phyloP scores from a whole-genome alignment of 2,888 invertebrate genomes.

The Cybosia mesomella region DNA sequence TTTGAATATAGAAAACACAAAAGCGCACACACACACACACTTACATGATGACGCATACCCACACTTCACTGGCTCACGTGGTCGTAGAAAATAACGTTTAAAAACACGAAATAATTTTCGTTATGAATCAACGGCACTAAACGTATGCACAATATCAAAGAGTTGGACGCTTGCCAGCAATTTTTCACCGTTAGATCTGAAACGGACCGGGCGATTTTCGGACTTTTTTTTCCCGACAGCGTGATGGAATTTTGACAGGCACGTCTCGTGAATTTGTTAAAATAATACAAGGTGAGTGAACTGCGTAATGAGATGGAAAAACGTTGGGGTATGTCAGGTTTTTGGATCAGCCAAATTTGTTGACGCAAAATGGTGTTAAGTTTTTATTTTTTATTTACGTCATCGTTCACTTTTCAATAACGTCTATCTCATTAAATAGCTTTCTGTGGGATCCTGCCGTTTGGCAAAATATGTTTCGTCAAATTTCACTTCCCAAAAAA shows the following conservation, averaged over 20 bases:
- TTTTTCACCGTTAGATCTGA: slow-evolving; percentile 49
- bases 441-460: no score
- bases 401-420: slow-evolving; percentile 8
- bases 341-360: slow-evolving; percentile 25
- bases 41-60: slow-evolving; percentile 2
- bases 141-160: slow-evolving; percentile 55
- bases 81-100: slow-evolving; percentile 32
- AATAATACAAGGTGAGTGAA: slow-evolving; percentile 39
- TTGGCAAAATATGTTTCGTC: no score
- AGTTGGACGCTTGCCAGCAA: slow-evolving; percentile 50
- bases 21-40: slow-evolving; percentile 2
- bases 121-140: slow-evolving; percentile 51
- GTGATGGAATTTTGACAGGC: slow-evolving; percentile 49
- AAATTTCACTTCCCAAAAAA: no score
- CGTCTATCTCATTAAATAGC: not conserved
- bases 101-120: slow-evolving; percentile 45
- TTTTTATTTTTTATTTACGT: slow-evolving; percentile 17
- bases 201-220: slow-evolving; percentile 38
- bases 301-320: slow-evolving; percentile 36
- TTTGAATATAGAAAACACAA: not conserved
- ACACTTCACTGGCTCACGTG: slow-evolving; percentile 15
- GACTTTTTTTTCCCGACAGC: slow-evolving; percentile 26
- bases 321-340: slow-evolving; percentile 28
- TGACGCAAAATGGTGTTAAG: slow-evolving; percentile 16
- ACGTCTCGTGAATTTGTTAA: slow-evolving; percentile 32